A percentile compares a stretch with the other conserved stretches of the same genome.
These are phyloP conservation scores for Hypercompe scribonia DNA, from an alignment of 2,888 invertebrate species.

Conservation along the genomic window DNA sequence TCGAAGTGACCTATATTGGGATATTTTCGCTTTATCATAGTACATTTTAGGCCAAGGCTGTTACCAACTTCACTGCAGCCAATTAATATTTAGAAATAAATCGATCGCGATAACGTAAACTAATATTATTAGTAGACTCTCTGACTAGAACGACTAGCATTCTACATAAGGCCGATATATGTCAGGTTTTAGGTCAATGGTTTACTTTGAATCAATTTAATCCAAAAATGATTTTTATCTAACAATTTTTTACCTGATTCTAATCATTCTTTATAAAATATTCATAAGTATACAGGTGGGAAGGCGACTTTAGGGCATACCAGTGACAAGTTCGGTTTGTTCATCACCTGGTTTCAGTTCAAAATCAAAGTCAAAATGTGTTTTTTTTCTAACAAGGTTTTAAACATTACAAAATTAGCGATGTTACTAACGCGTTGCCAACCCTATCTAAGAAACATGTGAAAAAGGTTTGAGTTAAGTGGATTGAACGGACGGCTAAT, in stretches of 20 bases:
- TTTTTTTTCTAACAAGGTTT: no score
- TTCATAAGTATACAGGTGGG: no score
- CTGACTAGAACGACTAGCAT: neutral
- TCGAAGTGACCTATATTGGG: conserved; percentile 2
- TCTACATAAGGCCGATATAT: neutral
- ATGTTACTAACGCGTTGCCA: neutral
- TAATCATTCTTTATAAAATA: no score
- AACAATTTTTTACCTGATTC: no score
- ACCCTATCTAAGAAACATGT: neutral
- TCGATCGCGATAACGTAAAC: neutral
- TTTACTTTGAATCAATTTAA: no score
- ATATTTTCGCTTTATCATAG: conserved; percentile 4
- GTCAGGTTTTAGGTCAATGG: neutral
- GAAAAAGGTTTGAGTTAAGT: neutral
- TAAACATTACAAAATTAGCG: neutral
- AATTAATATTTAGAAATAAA: neutral
- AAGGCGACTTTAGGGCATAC: no score
- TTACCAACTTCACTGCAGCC: neutral
- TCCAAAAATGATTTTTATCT: no score
- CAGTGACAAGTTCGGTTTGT: no score
- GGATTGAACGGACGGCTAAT: neutral
- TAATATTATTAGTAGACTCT: neutral
- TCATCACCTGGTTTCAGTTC: neutral
- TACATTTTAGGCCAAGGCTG: neutral
- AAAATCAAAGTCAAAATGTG: no score